Percentiles rank a stretch among this genome's conserved stretches.
These are phyloP conservation scores for Melanostigma gelatinosum DNA, from an alignment of 2,113 vertebrate genomes.

Conservation along the genomic window DNA sequence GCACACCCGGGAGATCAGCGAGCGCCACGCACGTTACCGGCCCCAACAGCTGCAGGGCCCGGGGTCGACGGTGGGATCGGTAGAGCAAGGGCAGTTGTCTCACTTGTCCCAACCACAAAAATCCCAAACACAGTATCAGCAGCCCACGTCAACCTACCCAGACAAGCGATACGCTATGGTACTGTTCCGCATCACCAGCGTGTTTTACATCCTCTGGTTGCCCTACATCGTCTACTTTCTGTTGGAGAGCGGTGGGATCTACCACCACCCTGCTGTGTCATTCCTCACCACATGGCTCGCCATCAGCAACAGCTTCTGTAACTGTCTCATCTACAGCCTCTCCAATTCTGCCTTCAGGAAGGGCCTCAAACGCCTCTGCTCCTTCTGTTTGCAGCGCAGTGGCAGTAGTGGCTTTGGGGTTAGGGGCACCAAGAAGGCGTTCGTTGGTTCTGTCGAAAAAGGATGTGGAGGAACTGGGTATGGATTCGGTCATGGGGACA, in stretches of 20 bases:
- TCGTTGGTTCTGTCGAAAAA: conserved; percentile 71
- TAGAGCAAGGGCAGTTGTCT: conserved; percentile 79
- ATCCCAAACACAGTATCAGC: conserved; percentile 65
- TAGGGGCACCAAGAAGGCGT: conserved; percentile 85
- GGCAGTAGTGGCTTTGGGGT: conserved; percentile 61
- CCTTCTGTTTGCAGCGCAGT: conserved; percentile 87
- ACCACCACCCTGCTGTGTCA: conserved; percentile 87
- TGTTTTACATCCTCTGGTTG: conserved; percentile 98
- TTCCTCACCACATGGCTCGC: conserved; percentile 99
- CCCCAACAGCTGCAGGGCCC: conserved; percentile 81
- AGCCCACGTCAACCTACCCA: conserved; percentile 81
- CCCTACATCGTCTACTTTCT: conserved; percentile 98
- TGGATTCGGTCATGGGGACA: conserved; percentile 57
- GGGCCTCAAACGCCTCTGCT: conserved; percentile 94
- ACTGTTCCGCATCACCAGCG: conserved; percentile 96
- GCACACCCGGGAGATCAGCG: conserved; percentile 95
- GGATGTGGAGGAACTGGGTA: conserved; percentile 46
- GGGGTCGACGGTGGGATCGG: conserved; percentile 43
- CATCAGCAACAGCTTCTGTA: conserved; percentile 99
- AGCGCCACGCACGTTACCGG: conserved; percentile 93
- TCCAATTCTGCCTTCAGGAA: conserved; percentile 98
- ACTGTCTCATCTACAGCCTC: conserved; percentile 99
- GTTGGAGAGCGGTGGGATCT: conserved; percentile 93
- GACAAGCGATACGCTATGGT: conserved; percentile 97
- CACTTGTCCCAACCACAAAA: conserved; percentile 45